Evolutionary conservation across 2,888 invertebrate species (phyloP), one percentile per base, ranked within the genome.

Genomic region (Boloria selene): DNA sequence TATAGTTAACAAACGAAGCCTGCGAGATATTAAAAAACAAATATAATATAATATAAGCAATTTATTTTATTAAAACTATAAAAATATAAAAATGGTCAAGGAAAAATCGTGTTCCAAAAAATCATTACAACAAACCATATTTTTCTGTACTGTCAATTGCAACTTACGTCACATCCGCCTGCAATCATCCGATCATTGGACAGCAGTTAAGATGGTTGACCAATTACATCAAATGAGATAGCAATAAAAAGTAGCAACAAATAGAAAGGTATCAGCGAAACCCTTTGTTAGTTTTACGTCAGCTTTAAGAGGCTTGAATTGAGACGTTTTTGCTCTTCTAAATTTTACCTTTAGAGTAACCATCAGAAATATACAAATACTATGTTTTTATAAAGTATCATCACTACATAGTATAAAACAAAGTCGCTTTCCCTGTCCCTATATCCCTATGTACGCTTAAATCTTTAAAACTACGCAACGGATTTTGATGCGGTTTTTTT

Each of bases 91-190:
- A 59, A 31, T 10, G 2, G 3, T 53, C 45, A 45, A 52, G 61
- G 10, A 59, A 65, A 52, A 53, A 45, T 60, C 26, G 16, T 16
- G 44, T 42, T 26, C 38, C 53, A 1, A 65, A 64, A 49, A 47
- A 56, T 47, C 18, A 18, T 38, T 17, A 16, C 17, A 16, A 47
- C n/a, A 18, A 5, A 42, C 58, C 26, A 50, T 49, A 55, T 17
- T 61, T 60, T 26, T 54, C 14, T 53, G 18, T 70, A 67, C 74
- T 70, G 61, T 66, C 73, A 73, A 74, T 73, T 66, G 68, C 67
- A 64, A 63, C 10, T 75, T 73, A 76, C 78, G 77, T 81, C 80
- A 81, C 75, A 59, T 85, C 85, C 85, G 84, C 73, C 70, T 58
- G 64, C 69, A 67, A 67, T 70, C 75, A 78, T 75, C 75, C 18